Evolutionary conservation across 2,888 invertebrate species (phyloP).

Genomic region (Lochmaea crataegi): DNA sequence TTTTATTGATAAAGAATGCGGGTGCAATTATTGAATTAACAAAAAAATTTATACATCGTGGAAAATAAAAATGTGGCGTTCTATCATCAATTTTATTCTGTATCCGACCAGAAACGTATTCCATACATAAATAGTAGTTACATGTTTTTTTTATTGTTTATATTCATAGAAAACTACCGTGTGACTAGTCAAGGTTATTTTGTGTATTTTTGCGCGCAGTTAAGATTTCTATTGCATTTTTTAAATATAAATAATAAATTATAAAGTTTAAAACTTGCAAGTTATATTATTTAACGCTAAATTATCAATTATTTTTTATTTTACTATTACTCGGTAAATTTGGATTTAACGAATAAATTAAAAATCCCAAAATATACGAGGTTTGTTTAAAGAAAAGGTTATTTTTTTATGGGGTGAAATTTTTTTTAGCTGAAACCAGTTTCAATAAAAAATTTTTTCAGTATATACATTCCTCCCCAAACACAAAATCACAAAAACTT

Average conservation of each 20-base stretch:
- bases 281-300: too few species aligned
- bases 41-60: slow-evolving; percentile 12
- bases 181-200: slow-evolving; percentile 50
- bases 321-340: too few species aligned
- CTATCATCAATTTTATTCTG: slow-evolving; percentile 5
- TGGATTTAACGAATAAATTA: too few species aligned
- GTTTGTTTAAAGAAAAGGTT: too few species aligned
- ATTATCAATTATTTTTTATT: too few species aligned
- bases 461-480: too few species aligned
- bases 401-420: too few species aligned
- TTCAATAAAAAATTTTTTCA: too few species aligned
- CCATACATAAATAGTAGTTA: slow-evolving; percentile 6
- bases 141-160: slow-evolving; percentile 47
- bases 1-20: slow-evolving; percentile 8
- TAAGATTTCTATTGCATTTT: slow-evolving; percentile 27
- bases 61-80: background rate
- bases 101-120: background rate
- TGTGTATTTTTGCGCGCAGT: slow-evolving; percentile 41
- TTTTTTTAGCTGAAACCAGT: too few species aligned
- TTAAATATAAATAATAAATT: background rate
- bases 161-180: slow-evolving; percentile 50
- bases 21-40: slow-evolving; percentile 18
- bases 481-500: too few species aligned
- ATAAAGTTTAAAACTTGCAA: too few species aligned
- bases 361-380: too few species aligned